Evolutionary conservation across 2,888 invertebrate genomes (phyloP).

Genomic region (Catocala nupta): DNA sequence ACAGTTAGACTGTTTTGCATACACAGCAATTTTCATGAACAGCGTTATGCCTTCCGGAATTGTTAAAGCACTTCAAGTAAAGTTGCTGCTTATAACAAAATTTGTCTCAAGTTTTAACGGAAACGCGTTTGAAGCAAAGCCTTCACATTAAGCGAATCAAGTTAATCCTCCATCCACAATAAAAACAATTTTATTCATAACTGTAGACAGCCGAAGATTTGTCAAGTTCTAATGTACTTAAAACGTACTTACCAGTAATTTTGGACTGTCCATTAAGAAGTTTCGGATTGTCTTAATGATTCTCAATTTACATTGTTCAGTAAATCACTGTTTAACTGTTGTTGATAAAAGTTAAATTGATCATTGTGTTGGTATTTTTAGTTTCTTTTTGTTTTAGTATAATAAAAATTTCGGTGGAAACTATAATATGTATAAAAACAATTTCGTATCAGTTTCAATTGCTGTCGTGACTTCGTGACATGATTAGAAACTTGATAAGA

Average conservation of each 20-base stretch:
- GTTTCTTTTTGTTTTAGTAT: constrained; percentile 7
- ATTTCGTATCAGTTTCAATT: no score
- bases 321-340: constrained; percentile 59
- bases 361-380: constrained; percentile 24
- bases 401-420: not conserved
- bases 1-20: not conserved
- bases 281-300: constrained; percentile 68
- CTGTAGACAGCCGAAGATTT: constrained; percentile 60
- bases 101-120: not conserved
- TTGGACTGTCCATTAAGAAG: constrained; percentile 75
- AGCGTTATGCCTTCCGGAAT: not conserved
- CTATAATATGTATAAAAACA: no score
- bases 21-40: not conserved
- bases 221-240: constrained; percentile 71
- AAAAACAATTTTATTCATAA: constrained; percentile 55
- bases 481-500: no score
- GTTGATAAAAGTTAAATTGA: constrained; percentile 33
- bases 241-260: constrained; percentile 74
- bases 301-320: constrained; percentile 54
- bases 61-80: constrained; percentile 1
- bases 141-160: not conserved
- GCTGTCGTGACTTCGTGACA: no score
- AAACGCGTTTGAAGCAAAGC: constrained; percentile 4
- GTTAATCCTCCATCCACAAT: constrained; percentile 16
- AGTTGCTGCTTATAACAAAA: constrained; percentile 4